phyloP scores from a whole-genome alignment of 2,113 vertebrate species.

The Cettia cetti region DNA sequence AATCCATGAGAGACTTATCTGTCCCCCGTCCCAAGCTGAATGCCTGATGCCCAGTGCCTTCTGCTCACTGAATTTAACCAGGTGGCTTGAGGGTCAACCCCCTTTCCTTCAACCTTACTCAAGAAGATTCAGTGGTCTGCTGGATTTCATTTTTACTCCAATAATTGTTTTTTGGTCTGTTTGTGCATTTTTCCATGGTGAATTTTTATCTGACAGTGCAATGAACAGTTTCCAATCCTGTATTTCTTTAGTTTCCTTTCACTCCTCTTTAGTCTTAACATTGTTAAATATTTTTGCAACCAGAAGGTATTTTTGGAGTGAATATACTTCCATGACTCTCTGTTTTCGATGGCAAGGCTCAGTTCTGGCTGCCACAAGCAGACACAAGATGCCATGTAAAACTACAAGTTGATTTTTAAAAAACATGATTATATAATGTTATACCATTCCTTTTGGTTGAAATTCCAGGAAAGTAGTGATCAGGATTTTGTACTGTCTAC shows the following conservation, averaged over 20 bases:
- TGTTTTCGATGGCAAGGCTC: conserved; percentile 58
- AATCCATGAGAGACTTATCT: not conserved
- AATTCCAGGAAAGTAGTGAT: conserved; percentile 57
- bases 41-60: not conserved
- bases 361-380: conserved; percentile 45
- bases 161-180: not conserved
- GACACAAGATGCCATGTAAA: conserved; percentile 57
- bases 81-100: not conserved
- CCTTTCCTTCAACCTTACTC: not conserved
- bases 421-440: conserved; percentile 57
- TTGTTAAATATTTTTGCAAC: conserved; percentile 65
- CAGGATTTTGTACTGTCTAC: conserved; percentile 36
- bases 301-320: conserved; percentile 67
- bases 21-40: not conserved
- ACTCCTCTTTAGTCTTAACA: conserved; percentile 42
- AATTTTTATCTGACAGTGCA: conserved; percentile 33
- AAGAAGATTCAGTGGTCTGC: not conserved
- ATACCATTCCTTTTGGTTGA: conserved; percentile 42
- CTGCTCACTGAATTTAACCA: not conserved
- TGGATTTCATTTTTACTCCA: not conserved
- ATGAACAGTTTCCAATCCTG: conserved; percentile 19
- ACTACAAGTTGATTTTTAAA: conserved; percentile 49
- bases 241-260: conserved; percentile 50
- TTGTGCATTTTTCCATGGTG: not conserved
- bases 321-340: conserved; percentile 49